Evolutionary conservation across 1,140 invertebrate species (phyloP), one percentile per base, ranked within the genome.

Genomic region (Antheraea mylitta): DNA sequence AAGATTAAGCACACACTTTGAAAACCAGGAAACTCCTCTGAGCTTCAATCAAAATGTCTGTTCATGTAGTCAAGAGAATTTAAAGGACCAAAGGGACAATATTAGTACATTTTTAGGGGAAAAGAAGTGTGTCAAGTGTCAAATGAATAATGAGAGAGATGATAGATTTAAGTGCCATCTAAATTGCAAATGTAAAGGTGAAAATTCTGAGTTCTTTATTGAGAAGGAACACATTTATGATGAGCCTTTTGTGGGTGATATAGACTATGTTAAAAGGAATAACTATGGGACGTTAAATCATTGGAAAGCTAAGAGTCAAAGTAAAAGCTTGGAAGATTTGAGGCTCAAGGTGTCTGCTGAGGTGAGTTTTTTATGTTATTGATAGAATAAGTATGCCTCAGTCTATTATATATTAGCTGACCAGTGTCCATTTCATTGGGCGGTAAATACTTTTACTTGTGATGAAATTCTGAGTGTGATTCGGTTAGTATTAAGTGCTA

Each of bases 101-200:
- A 59, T 73, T 22, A 80, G 59, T 70, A 78, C 78, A 58, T 83
- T 85, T 62, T 30, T 72, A 22, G 76, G 69, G 66, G 65, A 73
- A 9, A 70, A 79, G 7, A 84, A 83, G 68, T 93, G 92, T 80
- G 19, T 68, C 0, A 90, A 85, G 62, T 93, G 90, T 68, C 72
- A 74, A 37, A 64, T 68, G 0, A 90, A 91, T 22, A 90, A 91
- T 22, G 83, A 86, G 8, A 81, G 73, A 18, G 60, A 77, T 13
- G 76, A 81, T 36, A 76, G 77, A 7, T 92, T 92, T 62, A 90
- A 89, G 72, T 92, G 90, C 69, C 86, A 92, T 81, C 78, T 93
- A 22, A 84, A 81, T 65, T 91, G 90, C 78, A 82, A 85, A 30
- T 92, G 89, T 74, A 75, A 72, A 36, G 71, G 71, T 3, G 67